phyloP scores from a whole-genome alignment of 2,797 vertebrate genomes.

The Limnodromus scolopaceus region DNA sequence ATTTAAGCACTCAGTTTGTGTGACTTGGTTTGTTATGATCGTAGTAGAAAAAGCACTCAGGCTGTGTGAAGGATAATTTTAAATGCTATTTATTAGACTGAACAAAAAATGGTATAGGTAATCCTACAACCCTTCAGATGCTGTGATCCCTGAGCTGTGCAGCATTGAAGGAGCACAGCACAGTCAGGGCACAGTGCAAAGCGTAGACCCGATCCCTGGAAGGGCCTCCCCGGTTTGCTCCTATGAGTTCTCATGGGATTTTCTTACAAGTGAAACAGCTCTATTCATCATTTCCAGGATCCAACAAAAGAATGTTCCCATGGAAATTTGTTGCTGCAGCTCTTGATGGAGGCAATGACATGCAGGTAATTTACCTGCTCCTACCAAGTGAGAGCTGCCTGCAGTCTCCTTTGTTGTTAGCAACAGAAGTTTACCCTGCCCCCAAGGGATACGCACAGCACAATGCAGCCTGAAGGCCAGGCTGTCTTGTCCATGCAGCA shows the following conservation, averaged over 20 bases:
- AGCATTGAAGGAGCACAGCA: background rate
- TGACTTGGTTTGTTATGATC: background rate
- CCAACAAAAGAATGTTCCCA: background rate
- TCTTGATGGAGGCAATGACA: background rate
- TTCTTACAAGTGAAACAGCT: background rate
- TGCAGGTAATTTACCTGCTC: background rate
- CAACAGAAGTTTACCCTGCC: background rate
- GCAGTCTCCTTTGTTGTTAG: background rate
- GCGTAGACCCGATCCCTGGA: background rate
- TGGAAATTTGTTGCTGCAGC: background rate
- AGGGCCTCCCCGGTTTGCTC: background rate
- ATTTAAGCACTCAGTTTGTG: background rate
- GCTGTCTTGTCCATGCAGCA: background rate
- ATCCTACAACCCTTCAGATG: background rate
- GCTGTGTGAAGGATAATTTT: background rate
- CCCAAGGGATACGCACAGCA: fast-evolving
- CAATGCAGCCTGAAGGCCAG: background rate
- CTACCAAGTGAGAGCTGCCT: background rate
- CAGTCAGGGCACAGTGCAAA: fast-evolving
- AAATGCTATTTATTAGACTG: background rate
- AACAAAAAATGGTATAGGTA: background rate
- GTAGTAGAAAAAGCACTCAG: background rate
- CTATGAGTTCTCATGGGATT: background rate
- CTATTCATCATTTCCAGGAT: background rate
- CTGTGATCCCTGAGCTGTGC: background rate